Evolutionary conservation across 2,113 vertebrate species (phyloP), one percentile per base, ranked within the genome.

Genomic region (Lamprologus speciosus): DNA sequence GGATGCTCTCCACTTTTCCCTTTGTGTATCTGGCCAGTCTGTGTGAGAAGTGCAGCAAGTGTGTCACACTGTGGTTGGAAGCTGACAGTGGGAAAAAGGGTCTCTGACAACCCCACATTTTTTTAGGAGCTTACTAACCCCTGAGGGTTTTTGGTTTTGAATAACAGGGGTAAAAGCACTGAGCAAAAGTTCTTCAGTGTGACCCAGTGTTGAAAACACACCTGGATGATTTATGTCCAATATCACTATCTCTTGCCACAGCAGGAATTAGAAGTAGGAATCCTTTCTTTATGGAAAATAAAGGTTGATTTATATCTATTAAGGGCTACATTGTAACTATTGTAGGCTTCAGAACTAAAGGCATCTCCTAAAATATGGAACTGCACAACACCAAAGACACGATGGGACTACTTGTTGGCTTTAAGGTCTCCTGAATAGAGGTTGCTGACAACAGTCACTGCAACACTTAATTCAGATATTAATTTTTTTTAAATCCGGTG

Each of bases 401-500:
- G 5, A 26, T 45, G 37, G 40, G 13, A 45, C 23, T 3, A 75
- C 23, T 45, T 70, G 21, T 45, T 70, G 65, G 8, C n/a, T 42
- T 26, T 23, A 23, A 73, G 23, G 40, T 42, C 19, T 28, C 40
- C 23, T 75, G 23, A 45, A 45, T 26, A 47, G 8, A 47, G 42
- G 40, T 47, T 75, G 37, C 37, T 26, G 65, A 5, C 65, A 70
- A 40, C 5, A 70, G 65, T 70, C 37, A 28, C 40, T 47, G 40
- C 21, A 47, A 12, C n/a, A 47, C 14, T 75, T 28, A 28, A 75
- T 47, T 47, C 42, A 65, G 33, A 65, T 13, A 65, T 37, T 0
- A n/a, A 2, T 37, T 65, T 12, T 13, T 37, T 5, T n/a, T 1
- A 1, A 65, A 37, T 21, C 60, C 33, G 0, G 4, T n/a, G 19